Percentiles rank a stretch among this genome's conserved stretches.
These are phyloP conservation scores for Apogon talboti DNA, from an alignment of 2,797 vertebrate genomes.

Conservation along the genomic window DNA sequence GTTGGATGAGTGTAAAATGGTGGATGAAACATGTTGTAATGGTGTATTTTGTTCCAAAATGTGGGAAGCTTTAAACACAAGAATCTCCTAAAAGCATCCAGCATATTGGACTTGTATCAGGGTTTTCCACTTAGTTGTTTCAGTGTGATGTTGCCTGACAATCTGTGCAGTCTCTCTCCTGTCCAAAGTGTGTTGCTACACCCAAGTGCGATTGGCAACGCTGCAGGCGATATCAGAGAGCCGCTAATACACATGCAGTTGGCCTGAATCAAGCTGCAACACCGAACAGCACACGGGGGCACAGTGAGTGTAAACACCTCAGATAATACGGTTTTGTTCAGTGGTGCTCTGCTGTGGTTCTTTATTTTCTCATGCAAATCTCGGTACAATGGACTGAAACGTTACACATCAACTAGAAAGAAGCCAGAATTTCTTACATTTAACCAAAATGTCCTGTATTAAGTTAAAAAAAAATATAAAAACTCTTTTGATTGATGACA, in stretches of 20 bases:
- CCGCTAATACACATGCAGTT: slow-evolving; percentile 9
- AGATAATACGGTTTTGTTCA: slow-evolving; percentile 48
- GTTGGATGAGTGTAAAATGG: no score
- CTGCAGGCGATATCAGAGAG: slow-evolving; percentile 47
- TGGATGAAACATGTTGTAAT: no score
- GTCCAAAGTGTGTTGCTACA: slow-evolving; percentile 50
- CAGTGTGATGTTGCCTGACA: slow-evolving; percentile 23
- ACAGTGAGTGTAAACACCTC: slow-evolving; percentile 52
- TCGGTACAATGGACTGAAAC: slow-evolving; percentile 15
- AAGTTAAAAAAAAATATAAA: no score
- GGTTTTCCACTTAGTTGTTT: no score
- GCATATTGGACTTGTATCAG: no score
- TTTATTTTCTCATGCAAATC: not conserved
- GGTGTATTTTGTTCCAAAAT: no score
- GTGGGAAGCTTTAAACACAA: no score
- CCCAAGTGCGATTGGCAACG: slow-evolving; percentile 39
- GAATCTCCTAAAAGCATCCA: no score
- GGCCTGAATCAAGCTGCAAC: slow-evolving; percentile 32
- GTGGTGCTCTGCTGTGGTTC: not conserved
- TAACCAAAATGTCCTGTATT: no score
- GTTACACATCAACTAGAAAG: slow-evolving; percentile 1
- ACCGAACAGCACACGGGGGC: slow-evolving; percentile 37
- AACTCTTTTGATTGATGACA: no score
- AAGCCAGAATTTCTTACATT: no score
- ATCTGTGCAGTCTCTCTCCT: slow-evolving; percentile 42